Evolutionary conservation across 2,888 invertebrate genomes (phyloP), one percentile per base, ranked within the genome.

Genomic region (Chalcis sispes): DNA sequence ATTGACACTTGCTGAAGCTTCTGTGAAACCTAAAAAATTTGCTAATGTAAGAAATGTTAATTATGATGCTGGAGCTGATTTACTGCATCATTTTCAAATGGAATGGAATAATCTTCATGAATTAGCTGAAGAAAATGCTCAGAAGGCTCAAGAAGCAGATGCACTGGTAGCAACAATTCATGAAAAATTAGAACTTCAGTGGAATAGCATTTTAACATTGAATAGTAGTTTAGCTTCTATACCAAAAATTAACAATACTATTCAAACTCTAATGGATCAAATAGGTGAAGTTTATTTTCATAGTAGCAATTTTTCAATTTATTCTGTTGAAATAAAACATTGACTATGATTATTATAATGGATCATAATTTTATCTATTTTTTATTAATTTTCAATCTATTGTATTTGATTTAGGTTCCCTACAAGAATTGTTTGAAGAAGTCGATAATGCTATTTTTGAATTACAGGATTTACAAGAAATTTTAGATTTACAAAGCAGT

Each of bases 31-130:
- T 5, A 83, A 85, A 77, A 86, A 83, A 48, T 10, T 75, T 8
- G 50, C 56, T 2, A 84, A 83, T 72, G 4, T 48, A 4, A 79
- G 85, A 79, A 84, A 84, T 73, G 86, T 91, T 27, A 90, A 92
- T 85, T 89, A 89, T 65, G 91, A 92, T 83, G 94, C 93, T 80
- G 95, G 95, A 4, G 92, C 92, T 40, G 92, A 92, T 78, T 89
- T 95, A 77, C 87, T 95, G 61, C 91, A 92, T 78, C 92, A 93
- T 86, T 95, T 93, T 87, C 94, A 95, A 86, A 89, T 92, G 59
- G 90, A 93, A 78, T 95, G 95, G 95, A 92, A 91, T 20, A 92
- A 93, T 81, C 85, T 95, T 58, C 95, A 95, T 80, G 90, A 91
- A 79, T 90, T 92, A 75, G 93, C 94, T 1, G 94, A 94, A 81